phyloP scores from a whole-genome alignment of 35 echinoderm and acorn worm genomes.

The Hemicentrotus pulcherrimus region DNA sequence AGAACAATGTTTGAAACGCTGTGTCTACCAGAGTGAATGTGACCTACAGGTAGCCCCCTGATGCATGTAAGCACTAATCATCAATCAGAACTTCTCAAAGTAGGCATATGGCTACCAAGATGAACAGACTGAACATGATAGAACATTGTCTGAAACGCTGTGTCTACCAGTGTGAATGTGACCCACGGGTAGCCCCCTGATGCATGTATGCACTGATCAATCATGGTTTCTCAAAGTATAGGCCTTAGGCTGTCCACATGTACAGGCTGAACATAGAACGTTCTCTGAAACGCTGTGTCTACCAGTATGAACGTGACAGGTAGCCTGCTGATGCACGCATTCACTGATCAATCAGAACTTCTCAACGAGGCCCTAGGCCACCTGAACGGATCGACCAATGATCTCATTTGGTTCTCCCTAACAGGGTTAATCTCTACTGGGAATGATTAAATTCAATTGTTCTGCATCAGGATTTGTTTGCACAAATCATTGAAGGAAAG shows the following conservation, averaged over 20 bases:
- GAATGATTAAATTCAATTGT: constrained; percentile 14
- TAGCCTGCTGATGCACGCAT: not conserved
- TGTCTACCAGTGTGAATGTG: too few species aligned
- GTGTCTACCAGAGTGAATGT: not conserved
- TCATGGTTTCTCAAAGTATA: too few species aligned
- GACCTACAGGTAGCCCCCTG: too few species aligned
- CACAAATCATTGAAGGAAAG: not conserved
- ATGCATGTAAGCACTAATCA: too few species aligned
- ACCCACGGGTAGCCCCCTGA: too few species aligned
- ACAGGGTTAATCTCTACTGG: not conserved
- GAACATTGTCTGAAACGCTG: too few species aligned
- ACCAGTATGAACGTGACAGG: not conserved
- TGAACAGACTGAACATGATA: too few species aligned
- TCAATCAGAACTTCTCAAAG: too few species aligned
- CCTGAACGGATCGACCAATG: not conserved
- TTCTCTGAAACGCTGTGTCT: not conserved
- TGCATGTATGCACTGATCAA: too few species aligned
- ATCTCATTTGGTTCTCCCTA: not conserved
- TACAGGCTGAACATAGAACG: not conserved
- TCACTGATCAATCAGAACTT: not conserved
- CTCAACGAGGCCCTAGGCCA: not conserved
- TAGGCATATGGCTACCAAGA: too few species aligned
- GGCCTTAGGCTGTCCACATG: too few species aligned
- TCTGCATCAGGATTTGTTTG: constrained; percentile 1
- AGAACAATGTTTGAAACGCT: not conserved